phyloP scores from a whole-genome alignment of 2,797 vertebrate genomes.

The Uromys caudimaculatus region DNA sequence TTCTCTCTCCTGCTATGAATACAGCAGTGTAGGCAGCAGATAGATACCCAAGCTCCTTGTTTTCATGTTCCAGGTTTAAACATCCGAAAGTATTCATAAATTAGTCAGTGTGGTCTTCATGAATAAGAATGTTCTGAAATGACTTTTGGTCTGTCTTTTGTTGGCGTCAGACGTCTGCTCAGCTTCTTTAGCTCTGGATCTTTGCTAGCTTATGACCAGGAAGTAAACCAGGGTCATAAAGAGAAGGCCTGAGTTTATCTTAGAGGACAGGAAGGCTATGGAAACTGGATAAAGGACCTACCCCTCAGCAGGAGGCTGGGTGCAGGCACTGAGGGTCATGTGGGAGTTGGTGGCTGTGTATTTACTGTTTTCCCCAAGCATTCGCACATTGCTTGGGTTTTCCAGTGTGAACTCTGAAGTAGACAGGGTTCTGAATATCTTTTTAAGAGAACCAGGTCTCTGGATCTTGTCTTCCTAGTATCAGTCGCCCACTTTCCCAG shows the following conservation, averaged over 20 bases:
- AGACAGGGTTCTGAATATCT: conserved; percentile 58
- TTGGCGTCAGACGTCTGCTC: background rate
- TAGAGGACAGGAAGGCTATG: background rate
- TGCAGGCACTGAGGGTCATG: background rate
- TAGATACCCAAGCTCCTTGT: background rate
- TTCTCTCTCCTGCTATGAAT: conserved; percentile 28
- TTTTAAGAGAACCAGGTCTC: conserved; percentile 36
- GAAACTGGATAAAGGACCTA: background rate
- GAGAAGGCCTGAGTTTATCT: background rate
- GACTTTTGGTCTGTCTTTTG: background rate
- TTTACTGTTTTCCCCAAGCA: background rate
- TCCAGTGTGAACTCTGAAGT: conserved; percentile 8
- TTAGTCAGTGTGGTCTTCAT: conserved; percentile 52
- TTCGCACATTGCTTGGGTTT: background rate
- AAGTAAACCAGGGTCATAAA: background rate
- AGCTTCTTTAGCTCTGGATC: conserved; percentile 7
- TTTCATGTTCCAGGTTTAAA: conserved; percentile 27
- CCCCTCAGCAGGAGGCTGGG: background rate
- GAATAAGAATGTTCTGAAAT: conserved; percentile 59
- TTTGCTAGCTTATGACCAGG: background rate
- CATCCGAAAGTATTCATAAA: conserved; percentile 61
- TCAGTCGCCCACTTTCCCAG: background rate
- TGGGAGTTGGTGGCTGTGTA: background rate
- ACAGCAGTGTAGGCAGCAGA: background rate
- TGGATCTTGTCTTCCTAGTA: conserved; percentile 43